Percentiles rank a stretch among this genome's conserved stretches.
Conservation (phyloP, 1,140 invertebrate species). For the Trichonephila clavata region DNA sequence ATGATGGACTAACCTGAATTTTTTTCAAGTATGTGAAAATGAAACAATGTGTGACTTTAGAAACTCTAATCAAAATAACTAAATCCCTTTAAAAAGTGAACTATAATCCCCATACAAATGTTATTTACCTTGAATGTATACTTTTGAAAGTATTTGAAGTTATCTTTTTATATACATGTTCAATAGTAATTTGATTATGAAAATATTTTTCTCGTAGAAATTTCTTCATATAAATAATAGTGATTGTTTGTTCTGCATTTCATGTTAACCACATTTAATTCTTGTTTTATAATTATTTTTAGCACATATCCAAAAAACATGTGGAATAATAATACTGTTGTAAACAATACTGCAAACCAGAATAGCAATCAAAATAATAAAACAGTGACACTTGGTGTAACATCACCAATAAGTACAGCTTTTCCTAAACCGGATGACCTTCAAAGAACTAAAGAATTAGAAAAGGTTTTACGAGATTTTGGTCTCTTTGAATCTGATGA, state of each 20-base stretch:
- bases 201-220: not conserved
- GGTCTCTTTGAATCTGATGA: constrained; percentile 95
- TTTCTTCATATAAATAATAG: not conserved
- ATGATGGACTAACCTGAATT: too few relatives aligned
- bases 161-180: too few relatives aligned
- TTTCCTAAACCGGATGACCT: constrained; percentile 92
- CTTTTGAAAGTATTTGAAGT: too few relatives aligned
- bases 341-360: not conserved
- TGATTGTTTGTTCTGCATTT: not conserved
- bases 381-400: constrained; percentile 86
- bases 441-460: constrained; percentile 90
- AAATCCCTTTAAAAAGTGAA: too few relatives aligned
- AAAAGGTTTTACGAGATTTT: constrained; percentile 90
- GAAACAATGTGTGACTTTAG: too few relatives aligned
- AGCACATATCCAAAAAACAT: constrained; percentile 33
- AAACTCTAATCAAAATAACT: too few relatives aligned
- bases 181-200: too few relatives aligned
- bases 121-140: too few relatives aligned
- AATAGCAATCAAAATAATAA: not conserved
- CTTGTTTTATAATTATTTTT: not conserved
- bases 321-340: not conserved
- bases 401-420: constrained; percentile 94
- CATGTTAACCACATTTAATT: not conserved
- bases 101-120: too few relatives aligned
- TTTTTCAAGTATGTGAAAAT: too few relatives aligned